Evolutionary conservation across 2,888 invertebrate genomes (phyloP).

Genomic region (Leptopilina drosophilae): DNA sequence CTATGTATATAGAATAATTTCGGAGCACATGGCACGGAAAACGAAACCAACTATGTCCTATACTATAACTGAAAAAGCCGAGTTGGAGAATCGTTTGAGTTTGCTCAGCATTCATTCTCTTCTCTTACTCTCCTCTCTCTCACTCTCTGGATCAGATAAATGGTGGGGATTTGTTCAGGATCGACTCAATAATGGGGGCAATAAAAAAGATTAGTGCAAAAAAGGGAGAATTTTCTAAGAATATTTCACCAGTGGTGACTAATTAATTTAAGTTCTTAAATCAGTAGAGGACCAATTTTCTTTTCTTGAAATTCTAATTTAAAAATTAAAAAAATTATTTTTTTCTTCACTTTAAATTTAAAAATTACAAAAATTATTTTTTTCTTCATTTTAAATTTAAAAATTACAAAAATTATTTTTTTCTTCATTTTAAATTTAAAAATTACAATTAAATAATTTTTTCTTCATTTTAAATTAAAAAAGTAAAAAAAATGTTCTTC

Average conservation of each 20-base stretch:
- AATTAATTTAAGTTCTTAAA: not conserved
- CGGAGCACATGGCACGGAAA: constrained; percentile 18
- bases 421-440: too few species aligned
- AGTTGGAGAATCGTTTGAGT: constrained; percentile 44
- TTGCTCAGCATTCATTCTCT: constrained; percentile 50
- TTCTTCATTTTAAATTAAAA: too few species aligned
- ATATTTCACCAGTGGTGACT: not conserved
- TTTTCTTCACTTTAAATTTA: too few species aligned
- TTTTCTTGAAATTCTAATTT: too few species aligned
- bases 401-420: too few species aligned
- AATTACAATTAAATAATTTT: too few species aligned
- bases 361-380: too few species aligned
- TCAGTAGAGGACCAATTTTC: too few species aligned
- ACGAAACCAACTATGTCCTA: constrained; percentile 24
- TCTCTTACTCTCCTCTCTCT: constrained; percentile 38
- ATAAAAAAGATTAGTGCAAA: constrained; percentile 29
- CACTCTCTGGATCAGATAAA: constrained; percentile 45
- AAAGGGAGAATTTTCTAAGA: not conserved
- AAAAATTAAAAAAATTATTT: too few species aligned
- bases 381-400: too few species aligned
- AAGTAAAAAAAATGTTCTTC: too few species aligned
- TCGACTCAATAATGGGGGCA: constrained; percentile 37
- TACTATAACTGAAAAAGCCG: constrained; percentile 26
- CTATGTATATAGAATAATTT: not conserved
- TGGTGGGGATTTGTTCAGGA: constrained; percentile 33